Evolutionary conservation across 2,113 vertebrate genomes (phyloP), one percentile per base, ranked within the genome.

Genomic region (Corythornis cristatus): DNA sequence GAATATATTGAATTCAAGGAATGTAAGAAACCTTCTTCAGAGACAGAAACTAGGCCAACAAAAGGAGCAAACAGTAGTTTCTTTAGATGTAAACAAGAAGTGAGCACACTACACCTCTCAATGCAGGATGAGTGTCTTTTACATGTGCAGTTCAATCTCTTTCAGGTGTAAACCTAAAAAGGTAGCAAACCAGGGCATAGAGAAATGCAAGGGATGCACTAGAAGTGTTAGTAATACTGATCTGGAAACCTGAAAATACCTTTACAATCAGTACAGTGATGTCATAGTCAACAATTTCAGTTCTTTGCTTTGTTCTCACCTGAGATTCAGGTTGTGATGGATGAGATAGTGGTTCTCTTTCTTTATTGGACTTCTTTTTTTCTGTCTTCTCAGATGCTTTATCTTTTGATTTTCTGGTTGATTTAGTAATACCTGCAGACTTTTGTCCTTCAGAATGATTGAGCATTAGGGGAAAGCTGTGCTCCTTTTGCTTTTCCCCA

Each of bases 391-490:
- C 98, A 19, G 83, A 61, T 79, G 26, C 25, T 89, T 97, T 98
- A 5, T 97, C 97, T 88, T 98, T 98, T 46, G 92, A 85, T 97
- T 98, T 96, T 89, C 90, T 95, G 16, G 71, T 83, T 87, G 74
- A 60, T 96, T 98, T 97, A 95, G 78, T 62, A 96, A 80, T 58
- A 62, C 54, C 86, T 88, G 90, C 67, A 56, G 95, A 77, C 88
- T 98, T 99, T 43, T 91, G 97, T 22, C 95, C 95, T 58, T 98
- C 97, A n/a, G 15, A 95, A 77, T 57, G 48, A 71, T 96, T 96
- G 8, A 85, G 60, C 33, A 17, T 91, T 80, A 90, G 70, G 20
- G 56, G 12, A 53, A 88, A 78, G 77, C 57, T 58, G 37, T 76
- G 33, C 23, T 99, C 96, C 42, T 98, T 97, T 7, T 60, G 85